A percentile compares a stretch with the other conserved stretches of the same genome.
phyloP scores from a whole-genome alignment of 1,140 invertebrate genomes.

The Pseudomyrmex gracilis region DNA sequence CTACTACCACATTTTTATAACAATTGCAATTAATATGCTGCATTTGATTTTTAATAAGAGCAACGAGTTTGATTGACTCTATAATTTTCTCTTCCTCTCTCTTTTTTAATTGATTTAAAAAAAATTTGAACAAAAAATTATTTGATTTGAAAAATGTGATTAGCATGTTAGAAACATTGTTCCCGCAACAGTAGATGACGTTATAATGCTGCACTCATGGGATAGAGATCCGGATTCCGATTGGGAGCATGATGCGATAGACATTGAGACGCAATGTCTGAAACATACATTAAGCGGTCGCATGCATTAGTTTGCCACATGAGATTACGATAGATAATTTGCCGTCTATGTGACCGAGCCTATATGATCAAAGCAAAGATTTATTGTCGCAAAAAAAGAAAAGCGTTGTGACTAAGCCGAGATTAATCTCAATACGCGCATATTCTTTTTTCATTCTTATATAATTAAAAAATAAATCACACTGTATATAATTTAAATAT shows the following conservation, averaged over 20 bases:
- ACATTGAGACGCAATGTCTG: slow-evolving; percentile 63
- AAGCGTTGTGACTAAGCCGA: slow-evolving; percentile 18
- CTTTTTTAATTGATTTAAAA: background rate
- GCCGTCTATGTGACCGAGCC: slow-evolving; percentile 29
- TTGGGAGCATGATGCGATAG: slow-evolving; percentile 62
- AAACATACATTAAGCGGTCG: slow-evolving; percentile 38
- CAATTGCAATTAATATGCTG: too few species aligned
- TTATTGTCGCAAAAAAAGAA: slow-evolving; percentile 4
- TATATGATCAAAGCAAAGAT: background rate
- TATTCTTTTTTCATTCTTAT: slow-evolving; percentile 24
- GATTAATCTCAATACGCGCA: slow-evolving; percentile 44
- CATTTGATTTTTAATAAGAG: background rate
- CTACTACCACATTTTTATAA: too few species aligned
- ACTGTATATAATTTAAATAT: too few species aligned
- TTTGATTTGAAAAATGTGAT: slow-evolving; percentile 8
- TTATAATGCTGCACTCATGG: slow-evolving; percentile 37
- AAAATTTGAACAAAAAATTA: background rate
- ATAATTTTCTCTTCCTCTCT: too few species aligned
- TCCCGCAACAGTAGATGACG: slow-evolving; percentile 54
- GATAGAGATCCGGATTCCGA: slow-evolving; percentile 76
- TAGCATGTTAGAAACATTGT: background rate
- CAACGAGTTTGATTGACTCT: background rate
- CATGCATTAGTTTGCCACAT: slow-evolving; percentile 56
- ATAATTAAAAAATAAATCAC: background rate
- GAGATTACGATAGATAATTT: slow-evolving; percentile 65